Evolutionary conservation across 2,888 invertebrate species (phyloP), one percentile per base, ranked within the genome.

Genomic region (Philonicus albiceps): DNA sequence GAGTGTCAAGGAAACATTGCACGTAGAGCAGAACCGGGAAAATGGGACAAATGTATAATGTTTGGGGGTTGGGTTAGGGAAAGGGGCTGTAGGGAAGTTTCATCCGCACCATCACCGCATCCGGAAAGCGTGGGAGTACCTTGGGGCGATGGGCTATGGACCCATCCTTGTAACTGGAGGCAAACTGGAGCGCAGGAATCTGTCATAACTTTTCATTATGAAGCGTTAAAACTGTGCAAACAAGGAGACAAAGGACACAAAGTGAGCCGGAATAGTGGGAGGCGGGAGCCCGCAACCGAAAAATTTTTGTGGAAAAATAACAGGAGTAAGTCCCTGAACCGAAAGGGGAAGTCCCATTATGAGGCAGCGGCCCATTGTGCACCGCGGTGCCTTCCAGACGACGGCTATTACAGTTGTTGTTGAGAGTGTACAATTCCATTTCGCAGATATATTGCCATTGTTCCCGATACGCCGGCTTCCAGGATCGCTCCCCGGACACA

Each of bases 171-270:
- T 22, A 53, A 30, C 81, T 49, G n/a, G 81, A 53, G 55, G 27
- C 43, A 78, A 81, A 81, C 81, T 81, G 81, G 81, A 81, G 53
- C 81, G 55, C 53, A 83, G 83, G 64, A 83, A 84, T 84, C 73
- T 73, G 73, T 84, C 84, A 73, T 73, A 84, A 84, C 84, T 84
- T 73, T 73, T 84, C 84, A 84, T 84, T 73, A 84, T 73, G 40
- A 73, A 84, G 73, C 73, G 84, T 73, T 84, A 73, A 84, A 84
- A 84, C 73, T 37, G 64, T 64, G 73, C 81, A 81, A 81, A 81
- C 31, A 40, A 40, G 40, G 55, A 83, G 40, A 84, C 34, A 72
- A 84, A 73, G 64, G 43, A 49, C 31, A 80, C 80, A 80, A 27
- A 72, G 34, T 43, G 40, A 43, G 30, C 55, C 31, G 40, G 73